Evolutionary conservation across 2,888 invertebrate species (phyloP).

Genomic region (Pollenia griseotomentosa): DNA sequence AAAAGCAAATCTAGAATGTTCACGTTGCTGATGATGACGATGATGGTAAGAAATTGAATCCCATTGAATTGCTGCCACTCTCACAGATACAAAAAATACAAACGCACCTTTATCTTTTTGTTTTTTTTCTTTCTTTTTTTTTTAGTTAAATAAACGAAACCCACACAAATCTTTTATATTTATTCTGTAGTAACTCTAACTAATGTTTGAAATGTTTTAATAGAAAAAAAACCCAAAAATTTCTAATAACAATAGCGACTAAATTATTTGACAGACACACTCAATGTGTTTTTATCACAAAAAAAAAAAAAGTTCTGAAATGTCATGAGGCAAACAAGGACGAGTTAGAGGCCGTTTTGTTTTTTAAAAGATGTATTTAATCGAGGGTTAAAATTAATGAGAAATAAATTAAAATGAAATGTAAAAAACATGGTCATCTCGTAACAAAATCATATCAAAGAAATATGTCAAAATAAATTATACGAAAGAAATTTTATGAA

Average conservation of each 20-base stretch:
- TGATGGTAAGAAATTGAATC: constrained; percentile 17
- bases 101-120: constrained; percentile 54
- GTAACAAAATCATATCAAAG: constrained; percentile 21
- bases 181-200: constrained; percentile 49
- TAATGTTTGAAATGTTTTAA: constrained; percentile 38
- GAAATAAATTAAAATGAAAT: constrained; percentile 35
- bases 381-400: constrained; percentile 17
- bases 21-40: constrained; percentile 3
- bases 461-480: constrained; percentile 49
- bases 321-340: constrained; percentile 32
- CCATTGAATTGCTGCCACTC: constrained; percentile 11
- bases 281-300: constrained; percentile 47
- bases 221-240: constrained; percentile 6
- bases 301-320: constrained; percentile 32
- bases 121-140: no score
- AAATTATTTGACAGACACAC: constrained; percentile 67
- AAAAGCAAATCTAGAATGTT: constrained; percentile 57
- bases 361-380: constrained; percentile 30
- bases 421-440: background rate
- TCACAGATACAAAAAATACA: background rate
- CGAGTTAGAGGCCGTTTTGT: background rate
- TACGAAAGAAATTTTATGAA: background rate
- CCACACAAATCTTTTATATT: constrained; percentile 65
- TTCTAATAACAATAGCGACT: constrained; percentile 60
- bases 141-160: constrained; percentile 33